Percentiles rank a stretch among this genome's conserved stretches.
These are phyloP conservation scores for Murina feae DNA, from an alignment of 2,113 vertebrate genomes.

Conservation along the genomic window DNA sequence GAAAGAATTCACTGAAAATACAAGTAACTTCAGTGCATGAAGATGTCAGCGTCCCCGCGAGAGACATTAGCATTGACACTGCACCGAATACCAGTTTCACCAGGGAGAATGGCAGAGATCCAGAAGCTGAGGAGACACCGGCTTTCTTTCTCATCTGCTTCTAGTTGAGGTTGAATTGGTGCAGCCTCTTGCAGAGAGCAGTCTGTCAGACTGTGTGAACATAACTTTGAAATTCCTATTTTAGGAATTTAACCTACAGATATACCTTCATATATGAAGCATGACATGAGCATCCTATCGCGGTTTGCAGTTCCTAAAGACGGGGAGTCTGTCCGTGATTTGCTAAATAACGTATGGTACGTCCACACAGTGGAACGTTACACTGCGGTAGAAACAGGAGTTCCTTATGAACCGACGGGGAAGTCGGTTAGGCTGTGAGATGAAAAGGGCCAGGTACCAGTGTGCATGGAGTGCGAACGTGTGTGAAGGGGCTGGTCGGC, in stretches of 20 bases:
- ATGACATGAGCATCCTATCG: background rate
- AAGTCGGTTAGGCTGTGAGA: background rate
- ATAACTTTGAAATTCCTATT: background rate
- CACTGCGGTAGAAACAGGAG: background rate
- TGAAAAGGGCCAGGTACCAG: background rate
- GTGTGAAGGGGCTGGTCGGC: rapidly evolving
- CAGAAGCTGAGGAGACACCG: background rate
- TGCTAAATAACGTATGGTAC: background rate
- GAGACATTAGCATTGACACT: background rate
- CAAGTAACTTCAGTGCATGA: background rate
- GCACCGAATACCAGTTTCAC: background rate
- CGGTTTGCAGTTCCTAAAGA: background rate
- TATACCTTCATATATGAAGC: background rate
- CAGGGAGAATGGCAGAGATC: too few relatives aligned
- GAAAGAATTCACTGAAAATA: background rate
- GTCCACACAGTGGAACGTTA: rapidly evolving
- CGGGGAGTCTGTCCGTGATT: background rate
- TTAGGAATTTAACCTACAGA: background rate
- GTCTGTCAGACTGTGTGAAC: background rate
- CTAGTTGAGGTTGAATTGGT: background rate
- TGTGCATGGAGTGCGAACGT: rapidly evolving
- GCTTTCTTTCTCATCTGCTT: background rate
- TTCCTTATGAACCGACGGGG: background rate
- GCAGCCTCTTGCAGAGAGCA: background rate
- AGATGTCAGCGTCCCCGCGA: background rate